phyloP scores from a whole-genome alignment of 2,797 vertebrate genomes.

The Myotis planiceps region DNA sequence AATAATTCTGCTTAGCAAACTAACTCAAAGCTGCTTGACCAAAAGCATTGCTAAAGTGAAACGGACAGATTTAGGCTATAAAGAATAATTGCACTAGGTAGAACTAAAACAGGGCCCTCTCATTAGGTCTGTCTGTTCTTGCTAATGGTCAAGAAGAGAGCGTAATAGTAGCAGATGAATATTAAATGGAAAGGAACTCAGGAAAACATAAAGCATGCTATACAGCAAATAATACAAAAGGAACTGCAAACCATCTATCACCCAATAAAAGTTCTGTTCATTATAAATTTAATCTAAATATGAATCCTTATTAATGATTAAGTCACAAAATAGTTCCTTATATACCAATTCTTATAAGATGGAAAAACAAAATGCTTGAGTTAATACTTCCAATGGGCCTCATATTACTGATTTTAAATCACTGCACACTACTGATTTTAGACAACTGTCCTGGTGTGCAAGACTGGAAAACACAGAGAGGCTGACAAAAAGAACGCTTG shows the following conservation, averaged over 20 bases:
- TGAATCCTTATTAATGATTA: background rate
- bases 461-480: background rate
- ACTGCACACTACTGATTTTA: background rate
- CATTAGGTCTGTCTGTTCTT: background rate
- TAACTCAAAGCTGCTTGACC: conserved; percentile 13
- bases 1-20: background rate
- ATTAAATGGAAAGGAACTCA: background rate
- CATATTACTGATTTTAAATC: background rate
- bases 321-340: background rate
- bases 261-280: background rate
- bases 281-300: background rate
- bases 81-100: background rate
- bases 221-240: background rate
- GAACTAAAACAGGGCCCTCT: background rate
- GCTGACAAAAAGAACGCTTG: background rate
- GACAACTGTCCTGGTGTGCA: background rate
- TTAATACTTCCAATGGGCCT: background rate
- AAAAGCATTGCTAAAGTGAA: background rate
- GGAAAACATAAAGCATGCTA: background rate
- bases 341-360: background rate
- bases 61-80: background rate
- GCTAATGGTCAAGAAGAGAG: background rate
- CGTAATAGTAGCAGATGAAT: background rate
- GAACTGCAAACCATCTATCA: background rate
- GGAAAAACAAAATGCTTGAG: conserved; percentile 3